A percentile compares a stretch with the other conserved stretches of the same genome.
These are phyloP conservation scores for Melinaea marsaeus DNA, from an alignment of 2,888 invertebrate genomes.

Conservation along the genomic window DNA sequence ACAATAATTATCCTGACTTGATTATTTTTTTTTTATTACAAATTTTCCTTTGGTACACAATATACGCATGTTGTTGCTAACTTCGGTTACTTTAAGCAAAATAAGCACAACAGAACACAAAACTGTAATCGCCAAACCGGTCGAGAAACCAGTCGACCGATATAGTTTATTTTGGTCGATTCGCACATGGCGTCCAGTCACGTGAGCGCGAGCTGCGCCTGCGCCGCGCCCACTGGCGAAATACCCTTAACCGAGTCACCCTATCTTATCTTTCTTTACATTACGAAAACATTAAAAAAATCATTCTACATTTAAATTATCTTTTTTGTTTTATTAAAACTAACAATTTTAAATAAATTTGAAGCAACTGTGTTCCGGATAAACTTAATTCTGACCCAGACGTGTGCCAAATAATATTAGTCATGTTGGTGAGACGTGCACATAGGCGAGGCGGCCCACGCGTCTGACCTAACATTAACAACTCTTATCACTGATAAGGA, in stretches of 20 bases:
- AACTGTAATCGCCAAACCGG: constrained; percentile 8
- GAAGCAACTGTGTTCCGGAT: background rate
- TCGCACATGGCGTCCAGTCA: constrained; percentile 13
- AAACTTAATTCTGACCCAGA: constrained; percentile 8
- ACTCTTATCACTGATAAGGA: background rate
- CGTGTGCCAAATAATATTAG: constrained; percentile 5
- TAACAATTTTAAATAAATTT: no score
- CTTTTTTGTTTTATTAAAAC: no score
- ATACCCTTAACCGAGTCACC: background rate
- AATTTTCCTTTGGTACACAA: no score
- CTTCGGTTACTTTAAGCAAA: no score
- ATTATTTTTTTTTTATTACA: no score
- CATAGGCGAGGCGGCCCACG: background rate
- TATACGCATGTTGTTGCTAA: no score
- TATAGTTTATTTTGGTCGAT: constrained; percentile 13
- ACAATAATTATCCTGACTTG: no score
- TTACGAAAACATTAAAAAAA: no score
- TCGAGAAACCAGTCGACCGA: constrained; percentile 12
- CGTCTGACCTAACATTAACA: background rate
- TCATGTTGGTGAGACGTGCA: background rate
- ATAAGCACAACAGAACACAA: background rate
- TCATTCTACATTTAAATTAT: no score
- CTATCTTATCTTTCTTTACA: no score
- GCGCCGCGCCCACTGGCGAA: constrained; percentile 4
- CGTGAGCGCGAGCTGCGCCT: constrained; percentile 18